Evolutionary conservation across 2,797 vertebrate species (phyloP), one percentile per base, ranked within the genome.

Genomic region (Bradypodion ventrale): DNA sequence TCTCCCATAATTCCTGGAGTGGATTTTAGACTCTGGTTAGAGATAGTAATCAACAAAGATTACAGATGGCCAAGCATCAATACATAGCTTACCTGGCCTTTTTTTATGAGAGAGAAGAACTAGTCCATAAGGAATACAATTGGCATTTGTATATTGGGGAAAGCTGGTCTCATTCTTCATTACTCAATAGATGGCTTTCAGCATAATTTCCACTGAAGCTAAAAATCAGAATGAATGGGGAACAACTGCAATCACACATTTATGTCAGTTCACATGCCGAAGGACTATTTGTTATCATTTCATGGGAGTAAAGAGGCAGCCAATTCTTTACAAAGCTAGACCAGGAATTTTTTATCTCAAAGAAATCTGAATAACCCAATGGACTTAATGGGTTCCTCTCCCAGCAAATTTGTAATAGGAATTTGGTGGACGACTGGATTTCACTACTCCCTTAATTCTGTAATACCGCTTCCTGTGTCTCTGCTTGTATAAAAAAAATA

Each of bases 211-310:
- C 86, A 85, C 86, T 83, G 80, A 92, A 90, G 78, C 86, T 89
- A 75, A 87, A 93, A 72, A 89, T 93, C 89, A 87, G 49, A 44
- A 83, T 91, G 90, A 92, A 90, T 90, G 87, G 70, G 69, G 80
- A 87, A 91, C 88, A 83, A 77, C 89, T 85, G 87, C 85, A 92
- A 75, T 92, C 87, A 87, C 46, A 80, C 75, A 80, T 83, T 85
- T 87, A 87, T 89, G 83, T 86, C 89, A 88, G 83, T 84, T 90
- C 63, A 46, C n/a, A 60, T 75, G n/a, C 9, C 89, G 82, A 90
- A 37, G 0, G 81, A 66, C 82, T 87, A 80, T 88, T 91, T 86
- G 74, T 85, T 91, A 44, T n/a, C 78, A 63, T 74, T 79, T 79
- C 25, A 68, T 23, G 82, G 73, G 74, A 70, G 46, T 40, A 69